A percentile compares a stretch with the other conserved stretches of the same genome.
phyloP scores from a whole-genome alignment of 2,797 vertebrate genomes.

The Falco peregrinus region DNA sequence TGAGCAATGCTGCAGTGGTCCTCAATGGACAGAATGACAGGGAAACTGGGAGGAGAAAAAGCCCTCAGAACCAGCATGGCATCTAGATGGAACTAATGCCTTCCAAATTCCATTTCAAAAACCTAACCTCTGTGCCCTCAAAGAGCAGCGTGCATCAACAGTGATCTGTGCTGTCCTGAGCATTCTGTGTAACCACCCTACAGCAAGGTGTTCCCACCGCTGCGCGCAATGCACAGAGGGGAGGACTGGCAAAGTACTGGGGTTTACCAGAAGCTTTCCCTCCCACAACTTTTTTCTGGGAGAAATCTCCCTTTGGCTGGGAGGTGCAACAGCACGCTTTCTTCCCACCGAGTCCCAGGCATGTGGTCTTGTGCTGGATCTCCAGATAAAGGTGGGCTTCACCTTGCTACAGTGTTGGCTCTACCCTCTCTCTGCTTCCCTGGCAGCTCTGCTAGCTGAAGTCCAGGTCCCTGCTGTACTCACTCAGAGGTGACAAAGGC shows the following conservation, averaged over 20 bases:
- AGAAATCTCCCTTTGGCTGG: not conserved
- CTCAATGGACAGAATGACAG: slow-evolving; percentile 96
- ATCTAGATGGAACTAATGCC: not conserved
- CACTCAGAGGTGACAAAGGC: slow-evolving; percentile 98
- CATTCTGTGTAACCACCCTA: not conserved
- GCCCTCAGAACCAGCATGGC: accelerated
- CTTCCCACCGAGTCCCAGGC: not conserved
- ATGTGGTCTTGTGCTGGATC: accelerated
- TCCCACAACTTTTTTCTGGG: not conserved
- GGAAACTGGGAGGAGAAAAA: slow-evolving; percentile 80
- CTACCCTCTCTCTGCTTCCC: not conserved
- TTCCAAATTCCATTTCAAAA: not conserved
- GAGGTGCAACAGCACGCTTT: accelerated
- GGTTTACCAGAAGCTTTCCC: not conserved
- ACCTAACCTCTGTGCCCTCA: not conserved
- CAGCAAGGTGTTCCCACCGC: not conserved
- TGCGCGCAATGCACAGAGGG: not conserved
- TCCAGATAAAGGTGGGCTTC: not conserved
- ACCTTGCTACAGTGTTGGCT: not conserved
- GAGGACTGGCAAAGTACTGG: not conserved
- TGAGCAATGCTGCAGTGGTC: slow-evolving; percentile 99
- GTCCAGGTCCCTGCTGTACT: slow-evolving; percentile 67
- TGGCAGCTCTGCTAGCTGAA: not conserved
- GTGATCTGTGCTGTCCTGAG: not conserved
- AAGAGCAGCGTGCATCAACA: not conserved